Conservation (phyloP, 2,888 invertebrate genomes). For the Imbricaverruca yamaguchii region DNA sequence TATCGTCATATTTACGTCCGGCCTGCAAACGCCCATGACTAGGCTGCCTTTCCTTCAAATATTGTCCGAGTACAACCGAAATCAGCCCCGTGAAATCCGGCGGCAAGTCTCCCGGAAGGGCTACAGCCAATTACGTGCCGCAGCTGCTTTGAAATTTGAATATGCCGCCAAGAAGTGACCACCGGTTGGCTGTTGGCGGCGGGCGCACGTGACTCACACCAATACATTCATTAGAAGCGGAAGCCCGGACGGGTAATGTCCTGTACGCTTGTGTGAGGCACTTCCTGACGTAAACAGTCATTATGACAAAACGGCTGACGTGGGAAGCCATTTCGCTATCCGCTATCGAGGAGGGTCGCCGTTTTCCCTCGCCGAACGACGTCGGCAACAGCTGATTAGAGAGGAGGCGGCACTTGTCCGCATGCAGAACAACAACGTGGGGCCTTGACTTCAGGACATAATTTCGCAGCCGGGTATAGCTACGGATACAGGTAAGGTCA, state of each 20-base stretch:
- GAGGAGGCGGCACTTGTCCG: too few relatives aligned
- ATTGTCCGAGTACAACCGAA: conserved; percentile 13
- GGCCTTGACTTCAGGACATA: too few relatives aligned
- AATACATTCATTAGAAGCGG: background rate
- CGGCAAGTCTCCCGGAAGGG: background rate
- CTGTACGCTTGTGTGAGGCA: background rate
- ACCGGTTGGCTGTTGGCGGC: background rate
- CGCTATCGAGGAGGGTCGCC: background rate
- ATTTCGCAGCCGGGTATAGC: too few relatives aligned
- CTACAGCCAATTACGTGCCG: background rate
- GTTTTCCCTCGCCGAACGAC: too few relatives aligned
- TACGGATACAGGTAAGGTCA: too few relatives aligned
- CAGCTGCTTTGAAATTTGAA: conserved; percentile 11
- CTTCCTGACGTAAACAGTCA: conserved; percentile 14
- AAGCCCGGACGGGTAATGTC: conserved; percentile 5
- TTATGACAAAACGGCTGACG: conserved; percentile 8
- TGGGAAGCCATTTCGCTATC: background rate
- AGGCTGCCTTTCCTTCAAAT: conserved; percentile 9
- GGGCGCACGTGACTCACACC: background rate
- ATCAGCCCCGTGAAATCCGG: conserved; percentile 5
- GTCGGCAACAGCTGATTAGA: too few relatives aligned
- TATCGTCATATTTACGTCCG: too few relatives aligned
- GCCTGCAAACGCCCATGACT: background rate
- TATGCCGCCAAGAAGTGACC: conserved; percentile 1
- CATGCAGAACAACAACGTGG: too few relatives aligned